A percentile compares a stretch with the other conserved stretches of the same genome.
Conservation (phyloP, 2,888 invertebrate species). For the Noctua fimbriata region DNA sequence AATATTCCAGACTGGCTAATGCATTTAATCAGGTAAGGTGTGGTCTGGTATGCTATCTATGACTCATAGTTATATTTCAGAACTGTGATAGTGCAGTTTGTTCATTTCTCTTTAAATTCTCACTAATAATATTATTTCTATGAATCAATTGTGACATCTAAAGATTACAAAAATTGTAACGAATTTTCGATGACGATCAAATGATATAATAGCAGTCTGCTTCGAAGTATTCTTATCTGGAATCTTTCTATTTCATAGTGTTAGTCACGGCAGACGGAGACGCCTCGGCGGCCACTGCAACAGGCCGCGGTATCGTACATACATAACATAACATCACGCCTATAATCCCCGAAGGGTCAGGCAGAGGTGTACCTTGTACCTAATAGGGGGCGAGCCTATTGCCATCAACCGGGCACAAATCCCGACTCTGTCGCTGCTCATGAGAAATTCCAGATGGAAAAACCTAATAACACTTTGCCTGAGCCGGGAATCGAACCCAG, state of each 20-base stretch:
- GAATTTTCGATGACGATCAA: background rate
- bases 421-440: no score
- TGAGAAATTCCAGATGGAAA: no score
- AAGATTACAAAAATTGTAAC: background rate
- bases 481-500: no score
- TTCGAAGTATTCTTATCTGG: background rate
- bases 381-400: no score
- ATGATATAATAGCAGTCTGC: constrained; percentile 1
- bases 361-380: no score
- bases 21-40: background rate
- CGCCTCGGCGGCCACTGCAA: background rate
- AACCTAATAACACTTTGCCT: no score
- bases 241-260: background rate
- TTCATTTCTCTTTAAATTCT: background rate
- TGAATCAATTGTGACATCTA: constrained; percentile 3
- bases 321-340: no score
- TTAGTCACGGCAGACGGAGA: background rate
- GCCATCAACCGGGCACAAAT: no score
- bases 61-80: background rate
- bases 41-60: background rate
- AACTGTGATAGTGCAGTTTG: constrained; percentile 2
- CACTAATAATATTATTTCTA: background rate
- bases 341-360: no score
- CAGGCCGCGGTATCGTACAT: background rate
- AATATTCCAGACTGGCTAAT: background rate